A percentile compares a stretch with the other conserved stretches of the same genome.
phyloP scores from a whole-genome alignment of 2,888 invertebrate species.

The Penaeus monodon region DNA sequence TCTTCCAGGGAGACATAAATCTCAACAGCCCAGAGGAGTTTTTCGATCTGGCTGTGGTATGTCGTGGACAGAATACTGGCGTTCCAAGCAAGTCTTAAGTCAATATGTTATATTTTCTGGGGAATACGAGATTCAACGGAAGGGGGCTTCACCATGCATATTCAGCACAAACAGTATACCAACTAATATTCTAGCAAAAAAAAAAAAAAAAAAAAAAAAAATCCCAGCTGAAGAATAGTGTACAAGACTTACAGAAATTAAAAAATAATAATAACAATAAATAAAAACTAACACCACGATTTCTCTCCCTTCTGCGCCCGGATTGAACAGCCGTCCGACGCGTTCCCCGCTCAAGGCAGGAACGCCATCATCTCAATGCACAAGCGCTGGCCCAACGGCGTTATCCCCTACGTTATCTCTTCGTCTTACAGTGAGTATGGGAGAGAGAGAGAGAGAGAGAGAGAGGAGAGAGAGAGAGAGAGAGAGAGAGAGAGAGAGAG shows the following conservation, averaged over 20 bases:
- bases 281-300: no score
- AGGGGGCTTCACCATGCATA: background rate
- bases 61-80: background rate
- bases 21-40: constrained; percentile 29
- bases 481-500: no score
- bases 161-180: background rate
- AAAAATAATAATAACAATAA: no score
- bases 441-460: background rate
- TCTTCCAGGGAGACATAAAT: constrained; percentile 55
- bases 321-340: background rate
- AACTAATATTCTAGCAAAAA: no score
- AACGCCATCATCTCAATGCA: constrained; percentile 45
- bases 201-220: no score
- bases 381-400: constrained; percentile 62
- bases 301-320: background rate
- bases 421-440: constrained; percentile 51
- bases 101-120: no score
- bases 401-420: constrained; percentile 66
- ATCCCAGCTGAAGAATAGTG: no score
- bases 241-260: no score
- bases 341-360: constrained; percentile 16
- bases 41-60: constrained; percentile 11
- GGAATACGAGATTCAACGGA: no score
- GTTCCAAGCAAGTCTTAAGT: background rate
- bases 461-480: no score